These are phyloP conservation scores for Carposina sasakii DNA, from an alignment of 1,140 invertebrate species.

Conservation along the genomic window DNA sequence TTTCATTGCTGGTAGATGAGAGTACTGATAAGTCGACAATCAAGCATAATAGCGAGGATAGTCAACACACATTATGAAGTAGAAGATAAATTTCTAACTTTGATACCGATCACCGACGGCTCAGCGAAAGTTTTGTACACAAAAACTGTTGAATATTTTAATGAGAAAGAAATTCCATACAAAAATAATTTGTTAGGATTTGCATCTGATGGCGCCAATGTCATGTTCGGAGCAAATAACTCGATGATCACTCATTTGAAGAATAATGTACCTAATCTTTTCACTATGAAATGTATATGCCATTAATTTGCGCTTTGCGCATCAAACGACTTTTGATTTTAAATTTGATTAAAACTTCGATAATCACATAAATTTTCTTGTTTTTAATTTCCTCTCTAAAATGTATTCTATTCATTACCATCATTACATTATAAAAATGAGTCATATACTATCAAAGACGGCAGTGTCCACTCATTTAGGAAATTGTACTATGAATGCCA, in stretches of 20 bases:
- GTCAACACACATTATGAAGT: slow-evolving; percentile 21
- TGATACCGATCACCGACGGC: slow-evolving; percentile 30
- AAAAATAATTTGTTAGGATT: slow-evolving; percentile 52
- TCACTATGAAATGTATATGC: slow-evolving; percentile 46
- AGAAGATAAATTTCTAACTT: slow-evolving; percentile 33
- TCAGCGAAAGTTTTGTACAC: slow-evolving; percentile 29
- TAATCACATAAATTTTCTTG: too few species aligned
- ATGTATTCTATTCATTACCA: too few species aligned
- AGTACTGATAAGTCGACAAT: slow-evolving; percentile 23
- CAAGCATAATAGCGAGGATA: slow-evolving; percentile 28
- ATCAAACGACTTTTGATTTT: slow-evolving; percentile 6
- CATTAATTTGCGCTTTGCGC: slow-evolving; percentile 42
- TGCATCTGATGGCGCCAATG: slow-evolving; percentile 53
- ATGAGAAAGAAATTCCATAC: slow-evolving; percentile 38
- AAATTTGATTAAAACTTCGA: too few species aligned
- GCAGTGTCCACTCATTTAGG: too few species aligned
- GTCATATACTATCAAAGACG: too few species aligned
- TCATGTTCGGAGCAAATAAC: slow-evolving; percentile 46
- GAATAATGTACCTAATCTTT: slow-evolving; percentile 35
- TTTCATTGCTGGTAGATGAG: slow-evolving; percentile 35
- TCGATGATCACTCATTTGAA: slow-evolving; percentile 33
- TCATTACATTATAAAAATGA: too few species aligned
- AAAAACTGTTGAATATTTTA: slow-evolving; percentile 31
- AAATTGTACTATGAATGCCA: too few species aligned
- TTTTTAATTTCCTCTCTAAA: too few species aligned